phyloP scores from a whole-genome alignment of 2,888 invertebrate genomes.

The Polydrusus pterygomalis region DNA sequence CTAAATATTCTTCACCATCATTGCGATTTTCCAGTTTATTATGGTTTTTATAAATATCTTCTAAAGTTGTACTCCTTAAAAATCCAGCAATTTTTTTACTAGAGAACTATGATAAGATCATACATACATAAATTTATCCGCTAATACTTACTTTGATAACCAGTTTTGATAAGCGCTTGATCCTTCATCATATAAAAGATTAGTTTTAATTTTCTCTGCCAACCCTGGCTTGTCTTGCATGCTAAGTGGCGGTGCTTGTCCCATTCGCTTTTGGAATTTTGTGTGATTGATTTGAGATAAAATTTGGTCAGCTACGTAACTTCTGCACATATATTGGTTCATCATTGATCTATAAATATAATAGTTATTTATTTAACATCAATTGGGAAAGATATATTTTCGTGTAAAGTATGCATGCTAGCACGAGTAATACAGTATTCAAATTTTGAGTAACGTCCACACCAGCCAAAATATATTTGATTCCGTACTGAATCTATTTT shows the following conservation, averaged over 20 bases:
- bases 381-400: too few species aligned
- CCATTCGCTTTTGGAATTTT: constrained; percentile 70
- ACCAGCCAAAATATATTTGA: too few species aligned
- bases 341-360: constrained; percentile 78
- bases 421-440: too few species aligned
- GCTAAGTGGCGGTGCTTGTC: constrained; percentile 63
- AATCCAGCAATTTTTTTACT: too few species aligned
- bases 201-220: constrained; percentile 69
- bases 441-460: too few species aligned
- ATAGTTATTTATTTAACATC: too few species aligned
- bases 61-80: constrained; percentile 80
- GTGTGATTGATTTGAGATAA: constrained; percentile 76
- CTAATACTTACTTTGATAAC: constrained; percentile 81
- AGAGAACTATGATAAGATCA: too few species aligned
- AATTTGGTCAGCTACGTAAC: constrained; percentile 84
- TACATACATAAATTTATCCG: neutral
- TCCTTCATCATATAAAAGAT: constrained; percentile 80
- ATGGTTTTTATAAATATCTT: constrained; percentile 81
- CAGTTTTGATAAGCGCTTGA: constrained; percentile 84
- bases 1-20: constrained; percentile 58
- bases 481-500: too few species aligned
- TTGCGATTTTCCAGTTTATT: constrained; percentile 68
- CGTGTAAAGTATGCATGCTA: too few species aligned
- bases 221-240: constrained; percentile 57
- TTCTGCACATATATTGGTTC: constrained; percentile 86